Evolutionary conservation across 2,113 vertebrate species (phyloP), one percentile per base, ranked within the genome.

Genomic region (Saguinus imperator): DNA sequence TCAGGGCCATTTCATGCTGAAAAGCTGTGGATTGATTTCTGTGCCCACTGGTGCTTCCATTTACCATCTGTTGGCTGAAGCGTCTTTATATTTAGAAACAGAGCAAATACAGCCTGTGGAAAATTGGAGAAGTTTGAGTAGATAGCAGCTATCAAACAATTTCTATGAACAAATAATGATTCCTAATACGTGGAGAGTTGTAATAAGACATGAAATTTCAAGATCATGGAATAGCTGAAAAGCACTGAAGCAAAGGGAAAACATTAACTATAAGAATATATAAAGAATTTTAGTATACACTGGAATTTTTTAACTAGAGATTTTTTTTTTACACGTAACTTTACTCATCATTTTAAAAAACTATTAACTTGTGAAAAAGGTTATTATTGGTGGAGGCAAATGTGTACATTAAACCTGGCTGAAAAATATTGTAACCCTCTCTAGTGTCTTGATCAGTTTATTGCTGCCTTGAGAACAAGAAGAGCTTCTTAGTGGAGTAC

Each of bases 11-110:
- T 72, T 94, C 81, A 85, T 81, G 83, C 83, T 96, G 93, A 96
- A 95, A 91, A 97, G 97, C 79, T 68, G 87, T 76, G 86, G 37
- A 96, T 89, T 94, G 95, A 92, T 90, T 97, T 95, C 95, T 92
- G 81, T 84, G 66, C 32, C 80, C 90, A 95, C 12, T 95, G 96
- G 58, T 92, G 96, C 96, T 93, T 95, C 80, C 95, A 96, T 89
- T 92, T 90, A 20, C 94, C 97, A 97, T 97, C 94, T 98, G 96
- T 87, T 97, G 29, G 76, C 86, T 91, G 76, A 80, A 66, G 17
- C 50, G 27, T 64, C 89, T 93, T n/a, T 94, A 77, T 89, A 92
- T 87, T 93, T 94, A 92, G 95, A 89, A 97, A 95, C 70, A 87
- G 8, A 29, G 61, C 50, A 77, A 96, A 89, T 86, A 77, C 1